Percentiles rank a stretch among this genome's conserved stretches.
These are phyloP conservation scores for Tympanuchus pallidicinctus DNA, from an alignment of 2,113 vertebrate species.

Conservation along the genomic window DNA sequence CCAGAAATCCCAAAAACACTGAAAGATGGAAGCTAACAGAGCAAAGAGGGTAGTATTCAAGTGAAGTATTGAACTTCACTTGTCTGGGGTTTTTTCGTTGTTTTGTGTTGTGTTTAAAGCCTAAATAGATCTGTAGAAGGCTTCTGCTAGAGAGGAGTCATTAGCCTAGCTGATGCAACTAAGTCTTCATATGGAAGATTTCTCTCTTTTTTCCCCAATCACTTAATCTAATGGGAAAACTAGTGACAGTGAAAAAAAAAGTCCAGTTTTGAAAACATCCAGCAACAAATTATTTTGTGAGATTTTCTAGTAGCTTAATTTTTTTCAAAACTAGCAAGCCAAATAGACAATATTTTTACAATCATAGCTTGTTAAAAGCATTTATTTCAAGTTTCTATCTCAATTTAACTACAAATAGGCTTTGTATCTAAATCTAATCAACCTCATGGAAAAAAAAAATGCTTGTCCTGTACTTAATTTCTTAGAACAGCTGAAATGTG, in stretches of 20 bases:
- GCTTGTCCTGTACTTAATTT: neutral
- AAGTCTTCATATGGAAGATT: neutral
- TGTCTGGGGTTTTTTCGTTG: neutral
- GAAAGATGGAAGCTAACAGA: neutral
- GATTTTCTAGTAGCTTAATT: neutral
- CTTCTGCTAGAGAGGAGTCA: neutral
- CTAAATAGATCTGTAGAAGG: neutral
- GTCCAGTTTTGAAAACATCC: neutral
- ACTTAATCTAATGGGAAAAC: neutral
- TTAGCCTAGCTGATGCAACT: neutral
- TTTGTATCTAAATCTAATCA: neutral
- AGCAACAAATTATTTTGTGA: neutral
- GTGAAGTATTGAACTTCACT: neutral
- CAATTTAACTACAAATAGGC: neutral
- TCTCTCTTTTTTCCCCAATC: too few relatives aligned
- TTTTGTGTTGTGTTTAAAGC: neutral
- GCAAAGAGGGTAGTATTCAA: neutral
- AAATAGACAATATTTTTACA: conserved; percentile 36
- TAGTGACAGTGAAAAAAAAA: conserved; percentile 6
- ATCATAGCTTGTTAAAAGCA: conserved; percentile 28
- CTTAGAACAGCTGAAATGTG: neutral
- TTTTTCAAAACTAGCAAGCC: neutral
- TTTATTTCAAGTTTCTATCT: conserved; percentile 10
- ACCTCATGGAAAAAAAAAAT: neutral
- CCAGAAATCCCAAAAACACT: neutral